Evolutionary conservation across 2,797 vertebrate genomes (phyloP).

Genomic region (Triplophysa yarkandensis): DNA sequence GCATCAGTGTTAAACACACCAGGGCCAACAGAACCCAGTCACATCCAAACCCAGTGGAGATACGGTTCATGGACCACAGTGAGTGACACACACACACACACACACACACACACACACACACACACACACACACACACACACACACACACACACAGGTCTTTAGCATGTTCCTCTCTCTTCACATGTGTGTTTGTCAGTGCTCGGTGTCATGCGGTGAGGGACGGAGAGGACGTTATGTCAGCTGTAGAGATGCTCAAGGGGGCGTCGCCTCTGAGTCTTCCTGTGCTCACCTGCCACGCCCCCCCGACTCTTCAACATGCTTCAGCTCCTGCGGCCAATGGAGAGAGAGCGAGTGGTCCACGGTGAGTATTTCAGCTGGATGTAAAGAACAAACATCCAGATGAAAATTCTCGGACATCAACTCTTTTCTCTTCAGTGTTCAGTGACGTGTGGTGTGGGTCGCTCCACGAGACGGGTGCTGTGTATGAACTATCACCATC

Average conservation of each 20-base stretch:
- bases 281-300: slow-evolving; percentile 84
- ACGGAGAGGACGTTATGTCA: slow-evolving; percentile 88
- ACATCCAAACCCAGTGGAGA: slow-evolving; percentile 87
- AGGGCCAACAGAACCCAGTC: slow-evolving; percentile 71
- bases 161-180: not conserved
- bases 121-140: not conserved
- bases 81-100: slow-evolving; percentile 60
- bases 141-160: not conserved
- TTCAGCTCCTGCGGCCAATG: slow-evolving; percentile 92
- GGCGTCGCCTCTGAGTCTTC: slow-evolving; percentile 85
- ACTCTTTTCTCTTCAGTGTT: slow-evolving; percentile 77
- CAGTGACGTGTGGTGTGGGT: slow-evolving; percentile 86
- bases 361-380: slow-evolving; percentile 77
- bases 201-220: slow-evolving; percentile 92
- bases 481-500: slow-evolving; percentile 87
- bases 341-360: slow-evolving; percentile 91
- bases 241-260: slow-evolving; percentile 86
- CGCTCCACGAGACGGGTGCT: slow-evolving; percentile 83
- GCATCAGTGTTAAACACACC: slow-evolving; percentile 75
- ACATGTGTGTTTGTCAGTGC: slow-evolving; percentile 78
- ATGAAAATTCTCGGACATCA: too few relatives aligned
- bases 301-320: slow-evolving; percentile 83
- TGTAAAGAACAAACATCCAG: not conserved
- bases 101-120: not conserved
- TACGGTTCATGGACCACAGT: slow-evolving; percentile 95